phyloP scores from a whole-genome alignment of 2,113 vertebrate species.

The Catharus bicknelli region DNA sequence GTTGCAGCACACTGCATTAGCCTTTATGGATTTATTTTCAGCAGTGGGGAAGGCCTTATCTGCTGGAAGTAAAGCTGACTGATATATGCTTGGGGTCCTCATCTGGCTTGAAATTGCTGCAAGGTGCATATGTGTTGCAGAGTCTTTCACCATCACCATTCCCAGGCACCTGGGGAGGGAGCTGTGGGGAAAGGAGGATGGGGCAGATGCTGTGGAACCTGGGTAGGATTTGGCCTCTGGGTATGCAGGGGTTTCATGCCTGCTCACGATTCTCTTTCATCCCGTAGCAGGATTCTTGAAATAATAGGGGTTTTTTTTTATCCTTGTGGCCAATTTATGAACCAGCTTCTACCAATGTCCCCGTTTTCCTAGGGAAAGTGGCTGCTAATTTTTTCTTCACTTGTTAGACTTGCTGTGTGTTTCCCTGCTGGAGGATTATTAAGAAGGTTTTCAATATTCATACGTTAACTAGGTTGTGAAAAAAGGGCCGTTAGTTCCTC shows the following conservation, averaged over 20 bases:
- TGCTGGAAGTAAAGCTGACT: background rate
- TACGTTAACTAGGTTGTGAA: background rate
- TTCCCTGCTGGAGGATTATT: background rate
- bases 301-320: background rate
- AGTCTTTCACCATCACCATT: background rate
- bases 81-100: accelerated
- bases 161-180: accelerated
- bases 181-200: background rate
- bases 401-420: background rate
- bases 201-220: background rate
- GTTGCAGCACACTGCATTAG: background rate
- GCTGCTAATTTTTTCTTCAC: background rate
- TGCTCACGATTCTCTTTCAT: background rate
- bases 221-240: background rate
- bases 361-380: background rate
- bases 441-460: constrained; percentile 41
- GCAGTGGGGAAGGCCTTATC: background rate
- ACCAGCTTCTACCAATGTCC: background rate
- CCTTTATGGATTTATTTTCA: constrained; percentile 23
- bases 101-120: background rate
- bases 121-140: background rate
- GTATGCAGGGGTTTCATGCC: background rate
- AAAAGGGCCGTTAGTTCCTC: background rate
- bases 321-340: background rate
- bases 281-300: background rate